phyloP scores from a whole-genome alignment of 2,797 vertebrate species.

The Amblyopsis hoosieri region DNA sequence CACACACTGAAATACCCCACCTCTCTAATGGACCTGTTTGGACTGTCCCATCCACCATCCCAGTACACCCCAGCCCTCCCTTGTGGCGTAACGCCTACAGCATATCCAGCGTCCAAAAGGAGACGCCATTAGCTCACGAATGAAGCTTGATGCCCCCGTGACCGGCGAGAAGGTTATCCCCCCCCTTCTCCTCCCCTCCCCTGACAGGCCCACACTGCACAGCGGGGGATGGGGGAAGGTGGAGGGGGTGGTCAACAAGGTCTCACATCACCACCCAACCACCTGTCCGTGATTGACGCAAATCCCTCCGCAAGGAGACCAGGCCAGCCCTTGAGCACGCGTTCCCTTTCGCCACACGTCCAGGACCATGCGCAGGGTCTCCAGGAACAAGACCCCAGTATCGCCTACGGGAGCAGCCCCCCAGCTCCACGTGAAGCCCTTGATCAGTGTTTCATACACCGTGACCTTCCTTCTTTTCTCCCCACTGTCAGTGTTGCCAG shows the following conservation, averaged over 20 bases:
- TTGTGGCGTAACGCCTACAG: background rate
- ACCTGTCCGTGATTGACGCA: slow-evolving; percentile 61
- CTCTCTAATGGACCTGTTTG: slow-evolving; percentile 53
- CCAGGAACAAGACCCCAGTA: slow-evolving; percentile 63
- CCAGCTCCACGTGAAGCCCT: slow-evolving; percentile 51
- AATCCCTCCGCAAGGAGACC: slow-evolving; percentile 67
- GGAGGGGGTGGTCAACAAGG: slow-evolving; percentile 50
- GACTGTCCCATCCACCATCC: slow-evolving; percentile 60
- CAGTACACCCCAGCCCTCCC: slow-evolving; percentile 28
- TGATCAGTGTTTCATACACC: slow-evolving; percentile 78
- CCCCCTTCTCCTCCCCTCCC: slow-evolving; percentile 56
- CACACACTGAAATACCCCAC: slow-evolving; percentile 59
- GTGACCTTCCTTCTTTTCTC: slow-evolving; percentile 62
- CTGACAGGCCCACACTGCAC: slow-evolving; percentile 55
- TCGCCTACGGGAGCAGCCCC: slow-evolving; percentile 66
- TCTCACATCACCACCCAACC: slow-evolving; percentile 68
- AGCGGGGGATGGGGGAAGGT: background rate
- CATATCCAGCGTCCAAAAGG: slow-evolving; percentile 36
- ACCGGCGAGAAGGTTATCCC: slow-evolving; percentile 46
- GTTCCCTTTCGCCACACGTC: slow-evolving; percentile 21
- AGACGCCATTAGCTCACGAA: slow-evolving; percentile 44
- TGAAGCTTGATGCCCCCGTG: slow-evolving; percentile 41
- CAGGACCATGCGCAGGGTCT: slow-evolving; percentile 16
- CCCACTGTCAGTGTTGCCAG: background rate
- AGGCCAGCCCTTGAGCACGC: slow-evolving; percentile 26